These are phyloP conservation scores for Nemurella pictetii DNA, from an alignment of 2,888 invertebrate genomes.

Conservation along the genomic window DNA sequence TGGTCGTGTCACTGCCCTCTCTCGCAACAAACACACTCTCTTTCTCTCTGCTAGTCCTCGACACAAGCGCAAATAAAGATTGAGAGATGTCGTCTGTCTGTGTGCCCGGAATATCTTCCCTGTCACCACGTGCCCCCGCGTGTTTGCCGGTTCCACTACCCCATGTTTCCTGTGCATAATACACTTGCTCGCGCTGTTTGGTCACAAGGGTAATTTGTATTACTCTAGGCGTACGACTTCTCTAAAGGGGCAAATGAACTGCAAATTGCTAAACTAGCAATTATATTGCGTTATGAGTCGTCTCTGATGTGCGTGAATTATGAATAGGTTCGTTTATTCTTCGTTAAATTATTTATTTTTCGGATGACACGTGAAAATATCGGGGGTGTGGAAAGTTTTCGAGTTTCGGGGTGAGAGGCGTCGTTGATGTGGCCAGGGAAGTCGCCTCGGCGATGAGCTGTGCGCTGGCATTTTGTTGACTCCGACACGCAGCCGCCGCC, in stretches of 20 bases:
- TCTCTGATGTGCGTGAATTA: not conserved
- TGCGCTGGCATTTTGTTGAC: not conserved
- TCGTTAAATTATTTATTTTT: conserved; percentile 11
- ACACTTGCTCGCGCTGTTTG: not conserved
- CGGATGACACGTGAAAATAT: not conserved
- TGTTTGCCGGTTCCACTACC: not conserved
- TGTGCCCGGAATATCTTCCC: not conserved
- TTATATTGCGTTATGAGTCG: conserved; percentile 16
- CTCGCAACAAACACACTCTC: not conserved
- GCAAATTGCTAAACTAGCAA: conserved; percentile 27
- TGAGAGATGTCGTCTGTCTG: conserved; percentile 7
- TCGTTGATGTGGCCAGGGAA: not conserved
- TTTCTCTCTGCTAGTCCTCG: no score
- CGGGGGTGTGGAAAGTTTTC: not conserved
- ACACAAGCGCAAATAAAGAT: conserved; percentile 30
- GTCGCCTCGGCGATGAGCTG: no score
- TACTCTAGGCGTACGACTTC: not conserved
- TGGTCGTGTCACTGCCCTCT: not conserved
- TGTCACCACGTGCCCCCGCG: not conserved
- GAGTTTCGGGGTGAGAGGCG: not conserved
- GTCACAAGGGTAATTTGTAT: conserved; percentile 4
- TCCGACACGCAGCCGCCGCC: not conserved
- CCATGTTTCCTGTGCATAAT: not conserved
- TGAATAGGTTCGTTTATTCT: conserved; percentile 27
- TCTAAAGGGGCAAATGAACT: conserved; percentile 17